Conservation (phyloP, 2,113 vertebrate genomes). For the Ptychochromis oligacanthus region DNA sequence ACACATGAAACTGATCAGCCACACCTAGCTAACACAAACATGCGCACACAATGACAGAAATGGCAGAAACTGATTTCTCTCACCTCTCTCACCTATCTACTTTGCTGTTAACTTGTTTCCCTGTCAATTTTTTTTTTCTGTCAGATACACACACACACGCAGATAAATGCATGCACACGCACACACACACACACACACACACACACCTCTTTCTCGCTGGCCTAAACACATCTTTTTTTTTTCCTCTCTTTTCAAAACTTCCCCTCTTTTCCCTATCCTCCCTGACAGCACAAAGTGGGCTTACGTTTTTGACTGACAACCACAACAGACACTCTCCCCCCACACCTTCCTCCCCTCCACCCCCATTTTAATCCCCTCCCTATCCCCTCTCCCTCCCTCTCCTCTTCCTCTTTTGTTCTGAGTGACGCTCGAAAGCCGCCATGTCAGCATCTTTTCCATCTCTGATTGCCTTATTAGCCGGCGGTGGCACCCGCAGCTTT, state of each 20-base stretch:
- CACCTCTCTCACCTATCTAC: not conserved
- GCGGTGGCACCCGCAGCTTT: slow-evolving; percentile 80
- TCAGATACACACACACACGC: not conserved
- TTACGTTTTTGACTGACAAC: slow-evolving; percentile 82
- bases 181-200: slow-evolving; percentile 6
- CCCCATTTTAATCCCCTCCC: slow-evolving; percentile 75
- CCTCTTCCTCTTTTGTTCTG: slow-evolving; percentile 80
- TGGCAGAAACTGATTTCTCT: not conserved
- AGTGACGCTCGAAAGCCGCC: slow-evolving; percentile 81
- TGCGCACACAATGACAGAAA: not conserved
- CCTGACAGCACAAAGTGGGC: slow-evolving; percentile 79
- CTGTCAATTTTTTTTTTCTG: slow-evolving; percentile 15
- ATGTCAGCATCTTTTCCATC: slow-evolving; percentile 85
- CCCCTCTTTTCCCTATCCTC: slow-evolving; percentile 66
- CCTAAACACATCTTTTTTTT: slow-evolving; percentile 85
- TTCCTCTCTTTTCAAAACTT: slow-evolving; percentile 74
- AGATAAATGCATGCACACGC: not conserved
- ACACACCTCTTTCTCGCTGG: slow-evolving; percentile 61
- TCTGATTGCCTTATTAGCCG: slow-evolving; percentile 86
- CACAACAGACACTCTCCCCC: slow-evolving; percentile 76
- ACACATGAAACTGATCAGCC: slow-evolving; percentile 23
- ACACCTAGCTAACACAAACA: slow-evolving; percentile 27
- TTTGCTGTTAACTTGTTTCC: slow-evolving; percentile 48
- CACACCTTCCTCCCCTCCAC: slow-evolving; percentile 36
- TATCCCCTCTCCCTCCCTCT: slow-evolving; percentile 53